Conservation (phyloP, 1,140 invertebrate species). For the Drosophila truncata region DNA sequence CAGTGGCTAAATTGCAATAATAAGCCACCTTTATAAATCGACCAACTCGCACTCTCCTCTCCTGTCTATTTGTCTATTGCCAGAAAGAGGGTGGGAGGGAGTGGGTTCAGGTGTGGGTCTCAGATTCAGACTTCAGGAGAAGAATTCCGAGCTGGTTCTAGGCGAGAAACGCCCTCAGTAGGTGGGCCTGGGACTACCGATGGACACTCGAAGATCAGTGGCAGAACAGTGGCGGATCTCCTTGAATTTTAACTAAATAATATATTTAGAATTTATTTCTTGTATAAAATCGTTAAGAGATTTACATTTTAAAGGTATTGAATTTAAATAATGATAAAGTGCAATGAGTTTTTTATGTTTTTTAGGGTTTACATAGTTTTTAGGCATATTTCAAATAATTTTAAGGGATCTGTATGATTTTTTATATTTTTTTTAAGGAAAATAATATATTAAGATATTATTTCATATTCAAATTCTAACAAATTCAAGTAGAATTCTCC, state of each 20-base stretch:
- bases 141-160: slow-evolving; percentile 19
- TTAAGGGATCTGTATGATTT: too few relatives aligned
- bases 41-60: slow-evolving; percentile 48
- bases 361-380: too few relatives aligned
- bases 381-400: too few relatives aligned
- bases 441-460: too few relatives aligned
- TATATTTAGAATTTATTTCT: background rate
- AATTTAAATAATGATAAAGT: background rate
- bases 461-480: too few relatives aligned
- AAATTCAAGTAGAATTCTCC: too few relatives aligned
- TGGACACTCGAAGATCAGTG: slow-evolving; percentile 53
- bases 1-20: slow-evolving; percentile 85
- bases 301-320: background rate
- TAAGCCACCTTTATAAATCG: slow-evolving; percentile 85
- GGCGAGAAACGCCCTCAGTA: slow-evolving; percentile 76
- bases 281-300: background rate
- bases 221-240: background rate
- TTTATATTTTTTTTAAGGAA: too few relatives aligned
- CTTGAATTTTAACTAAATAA: background rate
- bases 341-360: too few relatives aligned
- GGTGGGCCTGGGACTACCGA: slow-evolving; percentile 73
- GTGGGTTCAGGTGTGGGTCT: background rate
- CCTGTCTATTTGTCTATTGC: slow-evolving; percentile 81
- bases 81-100: background rate
- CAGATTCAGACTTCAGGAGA: background rate